Conservation (phyloP, 2,888 invertebrate genomes). For the Agapetus fuscipes region DNA sequence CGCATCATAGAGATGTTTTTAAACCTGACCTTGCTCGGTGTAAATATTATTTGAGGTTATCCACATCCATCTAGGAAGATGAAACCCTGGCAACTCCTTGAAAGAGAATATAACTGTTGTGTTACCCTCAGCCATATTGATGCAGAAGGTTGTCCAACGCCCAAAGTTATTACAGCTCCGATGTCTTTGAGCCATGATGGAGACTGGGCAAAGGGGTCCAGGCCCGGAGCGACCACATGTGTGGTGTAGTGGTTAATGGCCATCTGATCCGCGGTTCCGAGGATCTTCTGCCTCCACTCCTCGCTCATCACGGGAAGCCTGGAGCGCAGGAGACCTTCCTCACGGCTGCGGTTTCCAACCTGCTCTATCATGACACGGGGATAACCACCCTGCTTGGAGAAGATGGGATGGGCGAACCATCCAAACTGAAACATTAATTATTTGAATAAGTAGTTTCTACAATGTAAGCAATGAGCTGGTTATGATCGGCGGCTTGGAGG, state of each 20-base stretch:
- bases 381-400: slow-evolving; percentile 41
- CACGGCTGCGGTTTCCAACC: slow-evolving; percentile 34
- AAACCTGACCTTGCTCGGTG: no score
- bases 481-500: no score
- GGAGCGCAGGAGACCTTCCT: slow-evolving; percentile 35
- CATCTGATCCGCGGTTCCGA: slow-evolving; percentile 41
- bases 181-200: slow-evolving; percentile 44
- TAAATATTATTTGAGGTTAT: no score
- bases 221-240: slow-evolving; percentile 35
- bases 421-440: slow-evolving; percentile 33
- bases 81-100: no score
- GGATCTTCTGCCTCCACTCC: slow-evolving; percentile 39
- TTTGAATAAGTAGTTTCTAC: no score
- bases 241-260: slow-evolving; percentile 46
- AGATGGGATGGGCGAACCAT: slow-evolving; percentile 47
- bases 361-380: slow-evolving; percentile 40
- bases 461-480: no score
- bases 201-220: slow-evolving; percentile 36
- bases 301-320: slow-evolving; percentile 40
- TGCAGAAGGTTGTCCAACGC: slow-evolving; percentile 39
- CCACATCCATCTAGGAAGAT: no score
- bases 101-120: no score
- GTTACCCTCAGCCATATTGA: slow-evolving; percentile 44
- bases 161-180: slow-evolving; percentile 37
- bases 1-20: no score